Evolutionary conservation across 2,888 invertebrate species (phyloP).

Genomic region (Pharmacophagus antenor): DNA sequence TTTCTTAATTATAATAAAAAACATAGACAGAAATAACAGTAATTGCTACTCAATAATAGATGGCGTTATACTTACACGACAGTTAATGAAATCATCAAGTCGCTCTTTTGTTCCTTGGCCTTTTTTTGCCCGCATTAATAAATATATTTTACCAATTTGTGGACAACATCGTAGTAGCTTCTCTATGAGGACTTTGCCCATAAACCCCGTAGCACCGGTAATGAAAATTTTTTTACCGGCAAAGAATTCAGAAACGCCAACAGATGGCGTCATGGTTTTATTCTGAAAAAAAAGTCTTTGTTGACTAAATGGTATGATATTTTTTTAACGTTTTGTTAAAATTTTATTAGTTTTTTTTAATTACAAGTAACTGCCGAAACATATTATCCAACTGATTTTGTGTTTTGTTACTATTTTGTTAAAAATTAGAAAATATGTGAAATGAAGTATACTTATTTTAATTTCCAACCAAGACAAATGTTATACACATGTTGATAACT

Average conservation of each 20-base stretch:
- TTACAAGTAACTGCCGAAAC: background rate
- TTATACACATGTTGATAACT: background rate
- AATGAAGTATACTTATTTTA: background rate
- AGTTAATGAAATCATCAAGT: conserved; percentile 80
- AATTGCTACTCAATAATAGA: background rate
- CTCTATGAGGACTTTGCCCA: conserved; percentile 91
- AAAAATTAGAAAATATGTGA: background rate
- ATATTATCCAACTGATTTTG: background rate
- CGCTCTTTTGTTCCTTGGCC: conserved; percentile 83
- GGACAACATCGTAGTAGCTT: conserved; percentile 88
- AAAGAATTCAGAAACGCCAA: conserved; percentile 80
- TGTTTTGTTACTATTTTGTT: background rate
- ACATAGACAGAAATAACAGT: background rate
- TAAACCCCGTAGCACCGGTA: conserved; percentile 92
- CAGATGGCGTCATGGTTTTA: conserved; percentile 55
- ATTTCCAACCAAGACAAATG: background rate
- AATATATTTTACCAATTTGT: conserved; percentile 83
- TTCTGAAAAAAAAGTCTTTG: conserved; percentile 11
- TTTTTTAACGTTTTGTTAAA: background rate
- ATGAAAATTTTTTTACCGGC: conserved; percentile 84
- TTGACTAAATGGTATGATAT: background rate
- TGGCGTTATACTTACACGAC: conserved; percentile 60
- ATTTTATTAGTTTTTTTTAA: background rate
- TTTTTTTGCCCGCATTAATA: conserved; percentile 87
- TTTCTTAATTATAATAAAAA: background rate